phyloP scores from a whole-genome alignment of 2,113 vertebrate genomes.

The Lota lota region DNA sequence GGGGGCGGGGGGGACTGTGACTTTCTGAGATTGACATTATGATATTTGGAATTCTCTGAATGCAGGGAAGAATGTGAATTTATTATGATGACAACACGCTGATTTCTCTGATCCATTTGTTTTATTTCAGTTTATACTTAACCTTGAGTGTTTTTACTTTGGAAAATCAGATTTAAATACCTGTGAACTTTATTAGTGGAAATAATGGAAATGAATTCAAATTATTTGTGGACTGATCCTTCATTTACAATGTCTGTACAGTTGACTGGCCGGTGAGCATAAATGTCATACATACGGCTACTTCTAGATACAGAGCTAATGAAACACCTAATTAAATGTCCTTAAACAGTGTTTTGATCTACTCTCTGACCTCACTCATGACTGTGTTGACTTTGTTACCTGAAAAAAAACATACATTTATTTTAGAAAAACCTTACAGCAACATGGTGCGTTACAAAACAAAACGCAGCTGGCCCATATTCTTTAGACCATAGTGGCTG shows the following conservation, averaged over 20 bases:
- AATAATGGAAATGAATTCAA: conserved; percentile 30
- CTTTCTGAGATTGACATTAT: too few relatives aligned
- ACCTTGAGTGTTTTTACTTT: too few relatives aligned
- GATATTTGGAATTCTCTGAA: too few relatives aligned
- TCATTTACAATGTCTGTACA: conserved; percentile 27
- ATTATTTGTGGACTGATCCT: conserved; percentile 25
- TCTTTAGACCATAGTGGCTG: not conserved
- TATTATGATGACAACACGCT: too few relatives aligned
- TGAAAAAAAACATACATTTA: not conserved
- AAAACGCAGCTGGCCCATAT: not conserved
- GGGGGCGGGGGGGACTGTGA: too few relatives aligned
- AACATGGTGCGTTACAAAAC: not conserved
- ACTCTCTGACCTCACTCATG: conserved; percentile 20
- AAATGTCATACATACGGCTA: not conserved
- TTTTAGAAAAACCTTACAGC: not conserved
- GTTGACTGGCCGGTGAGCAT: conserved; percentile 8
- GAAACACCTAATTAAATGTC: conserved; percentile 16
- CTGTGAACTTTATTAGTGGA: conserved; percentile 7
- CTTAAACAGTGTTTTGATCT: conserved; percentile 16
- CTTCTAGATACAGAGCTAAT: conserved; percentile 5
- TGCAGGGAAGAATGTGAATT: too few relatives aligned
- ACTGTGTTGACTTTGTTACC: conserved; percentile 20
- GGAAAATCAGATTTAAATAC: too few relatives aligned
- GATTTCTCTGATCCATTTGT: too few relatives aligned
- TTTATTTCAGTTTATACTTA: too few relatives aligned